Base-by-base conservation (phyloP, 1,140 invertebrate species). In the Zaprionus kolodkinae region DNA sequence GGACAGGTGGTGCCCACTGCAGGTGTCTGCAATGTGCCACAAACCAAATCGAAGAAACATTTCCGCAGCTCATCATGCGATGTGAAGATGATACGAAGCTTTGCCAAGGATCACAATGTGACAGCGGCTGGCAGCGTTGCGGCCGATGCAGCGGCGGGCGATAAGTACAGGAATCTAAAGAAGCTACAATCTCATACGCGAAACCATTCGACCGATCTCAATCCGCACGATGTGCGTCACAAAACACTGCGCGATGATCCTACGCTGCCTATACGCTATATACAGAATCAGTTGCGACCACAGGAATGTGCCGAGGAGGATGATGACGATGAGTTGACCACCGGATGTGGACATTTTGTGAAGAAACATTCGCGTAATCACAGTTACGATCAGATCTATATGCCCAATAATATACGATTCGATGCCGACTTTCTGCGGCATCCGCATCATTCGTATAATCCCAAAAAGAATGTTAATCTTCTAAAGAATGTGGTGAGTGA, bases 331-430 rank as follows among this genome's bases (percentile, higher is more conserved):
- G 84, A 89, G 67, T 67, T 91, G 48, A 91, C 90, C 52, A 84
- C 90, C 4, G 88, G 89, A 25, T 92, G 91, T 73, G 91, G 91
- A 0, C 88, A 92, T 48, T 92, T 92, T 30, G 91, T 92, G 2
- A 91, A 92, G 65, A 92, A 92, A 69, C 91, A 92, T 68, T 91
- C 92, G 7, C 86, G 92, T 2, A 92, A 92, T 63, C 92, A 92
- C 69, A 92, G 92, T 52, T 92, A 92, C 56, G 92, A 92, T 75
- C 92, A 92, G 69, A 92, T 92, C 40, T 92, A 92, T 70, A 92
- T 92, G 91, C 92, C 91, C 36, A 92, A 92, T 48, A 92, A 92
- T 59, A 92, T 92, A 68, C 84, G 92, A 40, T 91, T 92, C 57
- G 92, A 92, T 83, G 81, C 89, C 2, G 92, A 92, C 45, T 91